Evolutionary conservation across 1,140 invertebrate genomes (phyloP), one percentile per base, ranked within the genome.

Genomic region (Nasonia vitripennis): DNA sequence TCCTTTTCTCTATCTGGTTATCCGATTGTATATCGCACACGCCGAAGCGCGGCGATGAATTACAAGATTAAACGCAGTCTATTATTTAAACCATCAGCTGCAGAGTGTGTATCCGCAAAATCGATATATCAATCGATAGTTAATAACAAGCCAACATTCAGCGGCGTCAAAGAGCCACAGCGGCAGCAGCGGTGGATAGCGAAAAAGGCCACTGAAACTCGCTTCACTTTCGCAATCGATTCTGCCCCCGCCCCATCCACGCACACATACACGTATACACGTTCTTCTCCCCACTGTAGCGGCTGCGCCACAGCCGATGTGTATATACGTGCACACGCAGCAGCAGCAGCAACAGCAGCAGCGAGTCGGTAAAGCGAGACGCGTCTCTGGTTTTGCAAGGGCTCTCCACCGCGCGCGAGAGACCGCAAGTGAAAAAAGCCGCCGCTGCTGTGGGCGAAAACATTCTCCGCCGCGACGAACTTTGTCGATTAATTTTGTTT

Each of bases 361-460:
- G 20, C 20, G 37, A 75, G 74, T 48, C 41, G 37, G 74, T 75
- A 75, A 75, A 75, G 37, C 74, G 37, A 75, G 41, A 75, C 74
- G 5, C 23, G 74, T 23, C 74, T 75, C 37, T 20, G 74, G 55
- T 62, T 62, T 45, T 75, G 17, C 37, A 75, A 45, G 14, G 74
- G 74, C 74, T 75, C 20, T 14, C 2, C 17, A 12, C 70, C 1
- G 34, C 27, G 34, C 7, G 20, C 70, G 20, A 45, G 17, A 14
- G 27, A 62, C 55, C 55, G 20, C 55, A 62, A 62, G 55, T 17
- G 20, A 62, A 62, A 62, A 55, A 62, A n/a, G 55, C 20, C 9
- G 55, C 55, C 17, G 4, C 20, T 10, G 45, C 17, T 27, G 27
- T 27, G 12, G 4, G 70, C 3, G 31, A 17, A 71, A 71, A 71